A percentile compares a stretch with the other conserved stretches of the same genome.
Evolutionary conservation across 2,888 invertebrate species (phyloP).

Genomic region (Blomia tropicalis): DNA sequence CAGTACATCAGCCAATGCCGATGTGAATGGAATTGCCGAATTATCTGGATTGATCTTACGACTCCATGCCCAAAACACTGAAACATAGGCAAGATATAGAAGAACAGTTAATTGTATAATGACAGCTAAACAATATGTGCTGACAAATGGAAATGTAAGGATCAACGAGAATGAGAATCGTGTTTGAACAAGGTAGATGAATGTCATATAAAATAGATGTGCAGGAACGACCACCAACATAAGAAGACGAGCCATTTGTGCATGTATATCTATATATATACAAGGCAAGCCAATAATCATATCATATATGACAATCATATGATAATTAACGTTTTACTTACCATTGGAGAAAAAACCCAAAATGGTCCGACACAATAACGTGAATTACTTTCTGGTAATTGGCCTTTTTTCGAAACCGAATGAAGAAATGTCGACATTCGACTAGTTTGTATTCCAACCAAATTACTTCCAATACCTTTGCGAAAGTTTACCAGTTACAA

Average conservation of each 20-base stretch:
- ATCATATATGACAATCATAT: too few relatives aligned
- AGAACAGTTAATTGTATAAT: constrained; percentile 34
- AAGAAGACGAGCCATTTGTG: background rate
- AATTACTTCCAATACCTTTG: constrained; percentile 62
- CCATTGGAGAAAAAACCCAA: background rate
- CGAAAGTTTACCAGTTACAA: background rate
- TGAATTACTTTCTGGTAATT: background rate
- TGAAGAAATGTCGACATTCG: constrained; percentile 69
- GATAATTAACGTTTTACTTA: background rate
- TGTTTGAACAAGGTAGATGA: background rate
- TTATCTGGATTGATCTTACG: constrained; percentile 36
- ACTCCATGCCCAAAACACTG: constrained; percentile 37
- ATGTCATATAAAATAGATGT: background rate
- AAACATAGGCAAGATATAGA: constrained; percentile 35
- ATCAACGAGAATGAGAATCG: background rate
- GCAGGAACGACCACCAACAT: background rate
- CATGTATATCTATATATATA: background rate
- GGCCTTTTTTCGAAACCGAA: constrained; percentile 24
- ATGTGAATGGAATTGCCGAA: constrained; percentile 10
- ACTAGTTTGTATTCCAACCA: constrained; percentile 77
- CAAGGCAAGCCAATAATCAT: too few relatives aligned
- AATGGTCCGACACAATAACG: background rate
- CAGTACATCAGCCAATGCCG: constrained; percentile 37
- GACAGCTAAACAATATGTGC: constrained; percentile 21
- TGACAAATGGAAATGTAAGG: constrained; percentile 17